Conservation (phyloP, 92 coral and sea anemone species). For the Paramuricea clavata region DNA sequence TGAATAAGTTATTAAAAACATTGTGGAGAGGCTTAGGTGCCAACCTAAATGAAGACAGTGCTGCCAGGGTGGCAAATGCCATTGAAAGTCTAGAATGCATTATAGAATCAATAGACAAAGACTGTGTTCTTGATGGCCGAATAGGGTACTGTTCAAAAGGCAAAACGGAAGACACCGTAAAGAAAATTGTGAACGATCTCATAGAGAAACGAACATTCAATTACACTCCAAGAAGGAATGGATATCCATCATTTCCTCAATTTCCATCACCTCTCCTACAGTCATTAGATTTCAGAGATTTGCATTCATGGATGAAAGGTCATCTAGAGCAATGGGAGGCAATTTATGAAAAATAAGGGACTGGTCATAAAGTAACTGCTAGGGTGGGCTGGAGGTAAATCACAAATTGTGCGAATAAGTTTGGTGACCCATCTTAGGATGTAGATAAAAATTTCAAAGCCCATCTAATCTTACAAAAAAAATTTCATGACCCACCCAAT, state of each 20-base stretch:
- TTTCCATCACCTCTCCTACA: conserved; percentile 26
- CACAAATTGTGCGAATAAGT: too few relatives aligned
- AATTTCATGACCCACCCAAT: too few relatives aligned
- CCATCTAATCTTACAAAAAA: too few relatives aligned
- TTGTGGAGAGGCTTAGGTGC: conserved; percentile 70
- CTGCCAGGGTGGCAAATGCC: conserved; percentile 68
- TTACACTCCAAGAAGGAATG: conserved; percentile 44
- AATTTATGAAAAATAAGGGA: conserved; percentile 17
- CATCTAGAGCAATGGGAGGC: conserved; percentile 35
- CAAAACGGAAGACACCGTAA: conserved; percentile 43
- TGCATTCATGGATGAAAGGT: conserved; percentile 43
- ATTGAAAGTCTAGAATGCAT: conserved; percentile 58
- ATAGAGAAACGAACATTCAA: conserved; percentile 46
- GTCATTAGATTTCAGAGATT: conserved; percentile 35
- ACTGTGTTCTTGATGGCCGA: conserved; percentile 55
- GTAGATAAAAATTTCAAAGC: too few relatives aligned
- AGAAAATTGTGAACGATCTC: conserved; percentile 62
- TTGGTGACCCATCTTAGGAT: too few relatives aligned
- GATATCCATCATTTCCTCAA: conserved; percentile 63
- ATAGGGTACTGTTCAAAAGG: conserved; percentile 51
- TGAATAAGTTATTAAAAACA: conserved; percentile 64
- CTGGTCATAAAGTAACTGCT: too few relatives aligned
- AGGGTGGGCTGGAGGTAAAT: too few relatives aligned
- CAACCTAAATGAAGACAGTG: conserved; percentile 70
- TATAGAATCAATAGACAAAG: conserved; percentile 59